Evolutionary conservation across 1,140 invertebrate species (phyloP).

Genomic region (Drosophila sechellia): DNA sequence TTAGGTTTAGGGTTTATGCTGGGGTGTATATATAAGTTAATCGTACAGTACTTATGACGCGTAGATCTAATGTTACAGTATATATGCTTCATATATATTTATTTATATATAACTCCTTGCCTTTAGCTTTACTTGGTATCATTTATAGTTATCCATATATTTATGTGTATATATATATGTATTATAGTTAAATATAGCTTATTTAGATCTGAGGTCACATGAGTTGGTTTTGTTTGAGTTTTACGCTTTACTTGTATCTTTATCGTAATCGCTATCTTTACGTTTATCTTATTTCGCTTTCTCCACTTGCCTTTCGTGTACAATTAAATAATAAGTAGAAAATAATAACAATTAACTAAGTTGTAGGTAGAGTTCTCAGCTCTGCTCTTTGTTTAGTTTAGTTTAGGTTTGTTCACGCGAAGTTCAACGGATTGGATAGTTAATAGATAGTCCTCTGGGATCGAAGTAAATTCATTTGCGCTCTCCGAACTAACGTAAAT

Average conservation of each 20-base stretch:
- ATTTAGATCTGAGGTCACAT: conserved; percentile 85
- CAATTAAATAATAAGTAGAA: conserved; percentile 83
- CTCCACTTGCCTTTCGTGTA: conserved; percentile 72
- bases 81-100: conserved; percentile 80
- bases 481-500: conserved; percentile 63
- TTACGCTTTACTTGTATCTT: conserved; percentile 77
- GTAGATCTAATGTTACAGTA: conserved; percentile 73
- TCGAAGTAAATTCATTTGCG: conserved; percentile 52
- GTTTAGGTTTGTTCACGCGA: conserved; percentile 46
- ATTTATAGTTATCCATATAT: conserved; percentile 54
- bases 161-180: conserved; percentile 51
- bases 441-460: conserved; percentile 58
- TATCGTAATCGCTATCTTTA: conserved; percentile 15
- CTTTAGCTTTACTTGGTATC: conserved; percentile 62
- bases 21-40: conserved; percentile 72
- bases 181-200: conserved; percentile 81
- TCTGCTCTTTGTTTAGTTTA: conserved; percentile 54
- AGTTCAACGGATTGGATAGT: conserved; percentile 49
- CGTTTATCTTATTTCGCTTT: conserved; percentile 67
- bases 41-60: conserved; percentile 77
- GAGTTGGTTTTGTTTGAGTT: conserved; percentile 85
- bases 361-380: conserved; percentile 58
- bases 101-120: conserved; percentile 41
- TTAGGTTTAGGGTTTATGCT: conserved; percentile 47
- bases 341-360: conserved; percentile 84